These are phyloP conservation scores for Blastobasis adustella DNA, from an alignment of 2,888 invertebrate genomes.

Conservation along the genomic window DNA sequence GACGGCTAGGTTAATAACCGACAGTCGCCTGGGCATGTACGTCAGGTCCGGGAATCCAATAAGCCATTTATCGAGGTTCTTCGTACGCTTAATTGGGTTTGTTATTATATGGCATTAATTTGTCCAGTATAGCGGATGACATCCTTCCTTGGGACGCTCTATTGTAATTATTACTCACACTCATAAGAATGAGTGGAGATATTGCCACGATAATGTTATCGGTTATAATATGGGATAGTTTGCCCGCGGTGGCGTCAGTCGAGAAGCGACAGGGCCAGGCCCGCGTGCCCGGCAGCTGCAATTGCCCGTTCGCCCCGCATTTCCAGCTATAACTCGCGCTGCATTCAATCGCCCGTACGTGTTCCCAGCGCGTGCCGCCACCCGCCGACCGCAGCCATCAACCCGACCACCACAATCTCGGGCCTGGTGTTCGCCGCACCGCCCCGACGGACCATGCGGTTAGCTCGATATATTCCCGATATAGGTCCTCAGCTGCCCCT, in stretches of 20 bases:
- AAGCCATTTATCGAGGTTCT: conserved; percentile 29
- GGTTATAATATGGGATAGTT: conserved; percentile 12
- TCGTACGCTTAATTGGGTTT: conserved; percentile 22
- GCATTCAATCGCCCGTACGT: conserved; percentile 64
- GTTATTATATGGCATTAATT: conserved; percentile 7
- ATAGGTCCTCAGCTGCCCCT: neutral
- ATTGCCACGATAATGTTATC: conserved; percentile 14
- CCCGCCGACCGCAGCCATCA: conserved; percentile 49
- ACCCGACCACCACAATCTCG: conserved; percentile 44
- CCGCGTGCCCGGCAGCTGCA: conserved; percentile 40
- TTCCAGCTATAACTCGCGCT: conserved; percentile 59
- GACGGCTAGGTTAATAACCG: conserved; percentile 57
- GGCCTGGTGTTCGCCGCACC: conserved; percentile 49
- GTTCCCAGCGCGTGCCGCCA: conserved; percentile 58
- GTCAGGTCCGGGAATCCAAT: conserved; percentile 38
- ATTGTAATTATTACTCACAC: no score
- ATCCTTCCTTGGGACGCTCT: no score
- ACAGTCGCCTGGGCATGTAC: conserved; percentile 19
- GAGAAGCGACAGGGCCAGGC: conserved; percentile 32
- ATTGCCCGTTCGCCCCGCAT: conserved; percentile 55
- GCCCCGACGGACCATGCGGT: conserved; percentile 28
- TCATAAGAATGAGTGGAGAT: neutral
- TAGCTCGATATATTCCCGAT: conserved; percentile 23
- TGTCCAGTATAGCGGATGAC: neutral
- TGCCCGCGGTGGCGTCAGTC: conserved; percentile 27